Percentiles rank a stretch among this genome's conserved stretches.
Evolutionary conservation across 2,113 vertebrate genomes (phyloP).

Genomic region (Corythornis cristatus): DNA sequence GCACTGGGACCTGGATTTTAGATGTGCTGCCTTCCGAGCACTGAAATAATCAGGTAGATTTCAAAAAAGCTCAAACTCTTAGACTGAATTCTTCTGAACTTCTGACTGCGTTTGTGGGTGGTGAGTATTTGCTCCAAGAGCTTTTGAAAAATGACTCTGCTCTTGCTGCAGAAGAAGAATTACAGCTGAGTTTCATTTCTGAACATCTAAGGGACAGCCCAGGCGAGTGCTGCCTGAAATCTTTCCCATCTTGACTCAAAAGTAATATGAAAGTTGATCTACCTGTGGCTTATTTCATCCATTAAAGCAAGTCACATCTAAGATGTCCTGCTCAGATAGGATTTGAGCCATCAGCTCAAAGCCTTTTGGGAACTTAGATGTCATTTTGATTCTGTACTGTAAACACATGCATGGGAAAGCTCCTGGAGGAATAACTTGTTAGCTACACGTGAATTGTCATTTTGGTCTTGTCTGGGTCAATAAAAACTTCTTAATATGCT

Average conservation of each 20-base stretch:
- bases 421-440: constrained; percentile 64
- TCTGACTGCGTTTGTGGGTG: background rate
- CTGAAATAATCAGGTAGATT: background rate
- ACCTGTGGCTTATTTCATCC: constrained; percentile 56
- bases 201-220: constrained; percentile 5
- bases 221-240: background rate
- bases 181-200: background rate
- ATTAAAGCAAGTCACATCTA: constrained; percentile 46
- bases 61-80: background rate
- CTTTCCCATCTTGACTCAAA: constrained; percentile 36
- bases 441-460: constrained; percentile 52
- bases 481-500: constrained; percentile 52
- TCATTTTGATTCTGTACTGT: constrained; percentile 49
- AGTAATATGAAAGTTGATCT: constrained; percentile 16
- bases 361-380: constrained; percentile 28
- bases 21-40: background rate
- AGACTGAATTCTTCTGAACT: background rate
- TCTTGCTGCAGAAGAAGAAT: background rate
- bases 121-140: background rate
- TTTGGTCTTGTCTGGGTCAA: constrained; percentile 52
- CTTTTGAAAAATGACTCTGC: background rate
- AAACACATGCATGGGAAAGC: constrained; percentile 19
- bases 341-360: constrained; percentile 11
- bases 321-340: constrained; percentile 39
- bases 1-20: background rate